Conservation (phyloP, 1,140 invertebrate genomes). For the Metopolophium dirhodum region DNA sequence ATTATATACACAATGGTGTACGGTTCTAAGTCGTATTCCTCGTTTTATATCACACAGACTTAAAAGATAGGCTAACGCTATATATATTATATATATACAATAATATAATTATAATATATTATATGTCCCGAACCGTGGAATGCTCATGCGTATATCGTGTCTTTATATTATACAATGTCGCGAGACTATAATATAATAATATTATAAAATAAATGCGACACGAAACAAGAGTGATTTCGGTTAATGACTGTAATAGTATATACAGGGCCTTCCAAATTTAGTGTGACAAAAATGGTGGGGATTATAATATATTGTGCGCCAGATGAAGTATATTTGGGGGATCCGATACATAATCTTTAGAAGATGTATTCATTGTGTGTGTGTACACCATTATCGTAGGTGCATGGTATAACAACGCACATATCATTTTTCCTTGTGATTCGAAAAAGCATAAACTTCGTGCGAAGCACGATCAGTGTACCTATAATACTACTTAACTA, state of each 20-base stretch:
- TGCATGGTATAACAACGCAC: no score
- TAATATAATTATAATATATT: slow-evolving; percentile 11
- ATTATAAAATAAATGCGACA: not conserved
- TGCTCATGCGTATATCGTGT: not conserved
- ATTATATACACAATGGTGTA: not conserved
- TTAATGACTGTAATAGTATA: not conserved
- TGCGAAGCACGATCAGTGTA: no score
- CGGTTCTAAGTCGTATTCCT: not conserved
- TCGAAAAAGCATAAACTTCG: not conserved
- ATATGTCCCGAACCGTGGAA: not conserved
- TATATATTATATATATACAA: not conserved
- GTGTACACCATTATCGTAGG: not conserved
- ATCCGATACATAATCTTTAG: slow-evolving; percentile 7
- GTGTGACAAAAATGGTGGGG: not conserved
- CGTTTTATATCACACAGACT: not conserved
- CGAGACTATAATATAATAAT: not conserved
- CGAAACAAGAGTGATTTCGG: not conserved
- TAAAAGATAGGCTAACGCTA: not conserved
- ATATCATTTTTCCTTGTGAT: not conserved
- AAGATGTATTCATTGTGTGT: not conserved
- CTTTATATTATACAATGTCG: not conserved
- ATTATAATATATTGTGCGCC: not conserved
- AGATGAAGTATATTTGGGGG: not conserved
- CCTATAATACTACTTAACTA: no score
- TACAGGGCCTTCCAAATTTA: not conserved